These are phyloP conservation scores for Caenorhabditis sp. DNA, from an alignment of 2,888 invertebrate species.

Conservation along the genomic window DNA sequence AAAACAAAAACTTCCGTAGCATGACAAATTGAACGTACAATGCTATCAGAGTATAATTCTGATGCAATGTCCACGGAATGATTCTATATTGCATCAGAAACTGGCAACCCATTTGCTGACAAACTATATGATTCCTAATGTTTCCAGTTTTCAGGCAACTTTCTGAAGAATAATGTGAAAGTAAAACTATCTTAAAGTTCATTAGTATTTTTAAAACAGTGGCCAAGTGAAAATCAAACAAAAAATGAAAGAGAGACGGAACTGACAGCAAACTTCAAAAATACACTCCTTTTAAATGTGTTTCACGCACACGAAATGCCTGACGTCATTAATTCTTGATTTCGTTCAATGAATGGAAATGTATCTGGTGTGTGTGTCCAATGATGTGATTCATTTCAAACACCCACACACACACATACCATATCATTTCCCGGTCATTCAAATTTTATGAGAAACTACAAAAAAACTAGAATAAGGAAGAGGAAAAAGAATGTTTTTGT, in stretches of 20 bases:
- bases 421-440: background rate
- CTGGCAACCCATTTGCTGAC: too few relatives aligned
- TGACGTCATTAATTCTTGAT: constrained; percentile 39
- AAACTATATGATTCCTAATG: too few relatives aligned
- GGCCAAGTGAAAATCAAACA: too few relatives aligned
- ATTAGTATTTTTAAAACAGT: too few relatives aligned
- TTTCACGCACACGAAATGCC: background rate
- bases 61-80: background rate
- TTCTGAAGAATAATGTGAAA: too few relatives aligned
- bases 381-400: background rate
- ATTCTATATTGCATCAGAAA: background rate
- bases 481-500: background rate
- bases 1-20: too few relatives aligned
- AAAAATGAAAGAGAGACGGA: background rate
- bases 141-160: too few relatives aligned
- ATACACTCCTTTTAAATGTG: background rate
- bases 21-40: too few relatives aligned
- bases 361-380: background rate
- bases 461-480: constrained; percentile 1
- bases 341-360: constrained; percentile 5
- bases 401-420: background rate
- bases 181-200: too few relatives aligned
- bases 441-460: background rate
- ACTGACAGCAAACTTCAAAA: background rate
- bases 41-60: too few relatives aligned